These are phyloP conservation scores for Chlorops oryzae DNA, from an alignment of 1,140 invertebrate species.

Conservation along the genomic window DNA sequence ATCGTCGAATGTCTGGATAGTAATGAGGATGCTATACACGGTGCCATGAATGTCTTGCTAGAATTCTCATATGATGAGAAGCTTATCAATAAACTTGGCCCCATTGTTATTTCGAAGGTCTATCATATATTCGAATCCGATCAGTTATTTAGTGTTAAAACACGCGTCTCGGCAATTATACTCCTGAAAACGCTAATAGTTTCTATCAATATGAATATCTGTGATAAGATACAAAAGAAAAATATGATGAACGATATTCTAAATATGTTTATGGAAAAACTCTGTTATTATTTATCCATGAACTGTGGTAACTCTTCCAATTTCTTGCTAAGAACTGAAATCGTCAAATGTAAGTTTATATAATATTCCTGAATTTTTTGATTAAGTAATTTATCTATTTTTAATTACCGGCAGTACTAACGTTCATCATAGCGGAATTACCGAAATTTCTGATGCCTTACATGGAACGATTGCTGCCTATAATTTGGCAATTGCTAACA, in stretches of 20 bases:
- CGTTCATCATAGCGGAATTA: constrained; percentile 58
- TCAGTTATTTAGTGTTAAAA: constrained; percentile 51
- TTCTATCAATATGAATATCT: constrained; percentile 56
- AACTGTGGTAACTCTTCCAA: constrained; percentile 58
- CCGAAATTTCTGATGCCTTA: constrained; percentile 62
- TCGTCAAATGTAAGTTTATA: constrained; percentile 56
- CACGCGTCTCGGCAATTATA: constrained; percentile 38
- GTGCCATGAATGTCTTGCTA: constrained; percentile 70
- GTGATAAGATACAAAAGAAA: constrained; percentile 60
- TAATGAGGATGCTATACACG: constrained; percentile 61
- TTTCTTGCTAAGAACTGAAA: constrained; percentile 65
- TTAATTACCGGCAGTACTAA: constrained; percentile 50
- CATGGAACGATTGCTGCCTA: constrained; percentile 60
- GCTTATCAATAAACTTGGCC: constrained; percentile 66
- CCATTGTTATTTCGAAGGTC: constrained; percentile 70
- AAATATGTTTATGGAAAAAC: constrained; percentile 65
- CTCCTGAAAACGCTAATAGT: constrained; percentile 40
- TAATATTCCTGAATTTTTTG: neutral
- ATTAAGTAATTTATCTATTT: neutral
- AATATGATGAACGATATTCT: constrained; percentile 63
- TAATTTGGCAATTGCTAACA: constrained; percentile 66
- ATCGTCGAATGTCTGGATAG: constrained; percentile 59
- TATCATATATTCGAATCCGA: constrained; percentile 65
- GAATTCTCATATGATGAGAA: constrained; percentile 69
- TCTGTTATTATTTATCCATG: constrained; percentile 58